A percentile compares a stretch with the other conserved stretches of the same genome.
These are phyloP conservation scores for Scelioninae gen. 2 DNA, from an alignment of 2,888 invertebrate species.

Conservation along the genomic window DNA sequence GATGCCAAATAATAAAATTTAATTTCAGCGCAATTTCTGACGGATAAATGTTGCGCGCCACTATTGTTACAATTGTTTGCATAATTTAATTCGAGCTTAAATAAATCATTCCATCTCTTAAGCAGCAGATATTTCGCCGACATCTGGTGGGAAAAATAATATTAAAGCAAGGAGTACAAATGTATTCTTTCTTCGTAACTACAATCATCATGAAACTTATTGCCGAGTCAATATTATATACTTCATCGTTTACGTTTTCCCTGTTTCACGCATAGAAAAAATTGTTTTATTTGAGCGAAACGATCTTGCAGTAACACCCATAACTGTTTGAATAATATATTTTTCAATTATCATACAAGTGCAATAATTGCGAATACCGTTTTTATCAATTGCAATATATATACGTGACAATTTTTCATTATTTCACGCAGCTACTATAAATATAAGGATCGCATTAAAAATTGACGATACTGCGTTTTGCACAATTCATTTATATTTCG, in stretches of 20 bases:
- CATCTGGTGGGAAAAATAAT: neutral
- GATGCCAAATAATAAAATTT: no score
- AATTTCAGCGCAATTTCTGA: no score
- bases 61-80: no score
- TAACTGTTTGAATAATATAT: slow-evolving; percentile 42
- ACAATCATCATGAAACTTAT: slow-evolving; percentile 26
- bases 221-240: slow-evolving; percentile 38
- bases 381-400: slow-evolving; percentile 2
- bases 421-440: neutral
- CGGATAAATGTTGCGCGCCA: no score
- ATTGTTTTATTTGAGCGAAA: slow-evolving; percentile 44
- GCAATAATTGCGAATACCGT: slow-evolving; percentile 9
- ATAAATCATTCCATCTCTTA: no score
- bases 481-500: no score
- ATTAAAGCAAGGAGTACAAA: neutral
- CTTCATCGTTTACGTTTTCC: slow-evolving; percentile 29
- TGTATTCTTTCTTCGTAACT: slow-evolving; percentile 24
- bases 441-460: no score
- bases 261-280: slow-evolving; percentile 23
- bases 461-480: no score
- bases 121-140: no score
- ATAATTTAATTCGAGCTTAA: no score
- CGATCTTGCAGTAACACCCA: slow-evolving; percentile 39
- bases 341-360: slow-evolving; percentile 42
- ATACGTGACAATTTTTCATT: neutral